These are phyloP conservation scores for Leptopilina syphax DNA, from an alignment of 2,888 invertebrate species.

Conservation along the genomic window DNA sequence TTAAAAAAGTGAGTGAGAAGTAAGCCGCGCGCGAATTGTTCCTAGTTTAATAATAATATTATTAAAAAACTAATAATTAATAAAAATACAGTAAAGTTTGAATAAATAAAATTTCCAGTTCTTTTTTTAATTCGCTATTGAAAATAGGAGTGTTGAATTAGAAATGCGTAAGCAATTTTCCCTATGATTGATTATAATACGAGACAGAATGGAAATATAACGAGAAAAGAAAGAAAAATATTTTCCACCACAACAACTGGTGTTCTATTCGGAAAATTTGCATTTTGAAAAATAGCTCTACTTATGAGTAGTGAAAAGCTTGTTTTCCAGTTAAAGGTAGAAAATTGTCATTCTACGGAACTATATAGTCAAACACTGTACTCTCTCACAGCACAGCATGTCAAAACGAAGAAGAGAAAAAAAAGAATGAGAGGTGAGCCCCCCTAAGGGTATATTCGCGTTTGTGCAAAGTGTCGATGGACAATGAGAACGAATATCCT, in stretches of 20 bases:
- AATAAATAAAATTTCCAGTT: too few relatives aligned
- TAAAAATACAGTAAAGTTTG: too few relatives aligned
- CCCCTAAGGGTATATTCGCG: slow-evolving; percentile 54
- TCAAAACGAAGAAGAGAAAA: slow-evolving; percentile 45
- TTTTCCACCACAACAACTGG: neutral
- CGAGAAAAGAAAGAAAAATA: neutral
- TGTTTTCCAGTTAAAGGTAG: slow-evolving; percentile 29
- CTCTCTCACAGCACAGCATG: slow-evolving; percentile 39
- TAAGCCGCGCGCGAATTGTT: too few relatives aligned
- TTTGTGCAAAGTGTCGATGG: slow-evolving; percentile 63
- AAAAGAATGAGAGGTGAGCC: neutral
- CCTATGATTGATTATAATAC: too few relatives aligned
- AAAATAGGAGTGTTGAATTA: too few relatives aligned
- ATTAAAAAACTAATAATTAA: too few relatives aligned
- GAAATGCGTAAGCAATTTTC: too few relatives aligned
- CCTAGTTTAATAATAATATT: too few relatives aligned
- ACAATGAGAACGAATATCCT: slow-evolving; percentile 65
- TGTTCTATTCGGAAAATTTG: neutral
- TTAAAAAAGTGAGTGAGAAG: too few relatives aligned
- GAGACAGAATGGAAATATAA: too few relatives aligned
- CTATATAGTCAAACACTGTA: neutral
- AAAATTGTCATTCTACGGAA: slow-evolving; percentile 22
- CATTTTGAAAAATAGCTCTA: neutral
- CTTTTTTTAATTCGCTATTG: too few relatives aligned
- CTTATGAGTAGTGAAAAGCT: neutral